Evolutionary conservation across 2,888 invertebrate genomes (phyloP).

Genomic region (Theretra japonica): DNA sequence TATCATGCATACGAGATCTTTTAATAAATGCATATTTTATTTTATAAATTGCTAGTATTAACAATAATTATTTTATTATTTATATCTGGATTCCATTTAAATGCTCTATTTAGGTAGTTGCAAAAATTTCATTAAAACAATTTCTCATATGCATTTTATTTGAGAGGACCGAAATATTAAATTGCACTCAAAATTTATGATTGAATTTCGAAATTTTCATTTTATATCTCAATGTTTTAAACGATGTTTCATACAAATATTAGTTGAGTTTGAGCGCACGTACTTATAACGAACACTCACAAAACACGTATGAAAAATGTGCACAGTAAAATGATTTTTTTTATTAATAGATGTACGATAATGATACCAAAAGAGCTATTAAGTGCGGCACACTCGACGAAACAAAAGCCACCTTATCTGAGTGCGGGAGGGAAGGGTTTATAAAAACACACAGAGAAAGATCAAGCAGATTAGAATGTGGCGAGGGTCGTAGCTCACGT

Average conservation of each 20-base stretch:
- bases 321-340: not conserved
- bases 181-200: constrained; percentile 7
- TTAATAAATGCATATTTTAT: not conserved
- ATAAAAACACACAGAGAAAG: constrained; percentile 15
- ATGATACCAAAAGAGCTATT: not conserved
- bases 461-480: constrained; percentile 15
- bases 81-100: not conserved
- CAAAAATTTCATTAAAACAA: not conserved
- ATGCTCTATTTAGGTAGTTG: not conserved
- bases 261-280: not conserved
- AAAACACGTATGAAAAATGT: not conserved
- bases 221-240: not conserved
- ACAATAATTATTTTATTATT: no score
- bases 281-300: not conserved
- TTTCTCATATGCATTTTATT: constrained; percentile 5
- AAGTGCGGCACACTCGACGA: constrained; percentile 10
- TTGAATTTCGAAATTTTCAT: not conserved
- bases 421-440: constrained; percentile 9
- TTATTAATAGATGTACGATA: constrained; percentile 2
- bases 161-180: not conserved
- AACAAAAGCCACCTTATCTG: constrained; percentile 13
- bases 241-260: not conserved
- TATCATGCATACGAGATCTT: constrained; percentile 4
- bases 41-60: not conserved
- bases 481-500: constrained; percentile 23